Evolutionary conservation across 2,113 vertebrate genomes (phyloP).

Genomic region (Actenoides hombroni): DNA sequence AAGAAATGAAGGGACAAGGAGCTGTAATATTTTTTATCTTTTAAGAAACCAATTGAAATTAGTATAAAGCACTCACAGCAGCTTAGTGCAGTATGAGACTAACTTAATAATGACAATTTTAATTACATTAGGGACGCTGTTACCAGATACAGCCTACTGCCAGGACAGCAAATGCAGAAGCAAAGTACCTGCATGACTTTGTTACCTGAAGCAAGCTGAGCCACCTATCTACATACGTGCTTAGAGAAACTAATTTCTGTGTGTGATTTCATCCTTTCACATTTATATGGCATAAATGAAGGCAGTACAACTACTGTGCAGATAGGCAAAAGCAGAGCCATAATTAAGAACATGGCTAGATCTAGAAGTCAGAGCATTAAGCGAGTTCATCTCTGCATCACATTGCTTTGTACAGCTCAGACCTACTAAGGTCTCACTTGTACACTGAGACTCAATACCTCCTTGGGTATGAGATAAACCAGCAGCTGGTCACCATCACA

Average conservation of each 20-base stretch:
- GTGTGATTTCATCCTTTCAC: not conserved
- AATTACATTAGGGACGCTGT: not conserved
- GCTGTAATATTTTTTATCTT: not conserved
- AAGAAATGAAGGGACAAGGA: not conserved
- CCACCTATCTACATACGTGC: not conserved
- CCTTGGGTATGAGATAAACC: not conserved
- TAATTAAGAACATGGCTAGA: not conserved
- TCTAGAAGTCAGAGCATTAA: not conserved
- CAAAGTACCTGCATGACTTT: rapidly evolving
- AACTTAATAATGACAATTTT: not conserved
- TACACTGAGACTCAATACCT: not conserved
- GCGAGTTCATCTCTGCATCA: not conserved
- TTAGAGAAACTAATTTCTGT: not conserved
- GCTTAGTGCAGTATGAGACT: not conserved
- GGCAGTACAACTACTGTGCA: not conserved
- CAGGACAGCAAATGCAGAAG: not conserved
- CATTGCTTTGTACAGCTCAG: not conserved
- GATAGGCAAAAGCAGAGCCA: not conserved
- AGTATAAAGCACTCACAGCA: not conserved
- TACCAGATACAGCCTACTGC: not conserved
- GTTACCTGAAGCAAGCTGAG: not conserved
- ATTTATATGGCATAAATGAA: not conserved
- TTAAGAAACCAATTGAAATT: not conserved
- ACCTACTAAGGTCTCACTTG: not conserved
- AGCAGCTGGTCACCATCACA: not conserved